Evolutionary conservation across 2,113 vertebrate species (phyloP).

Genomic region (Neomonachus schauinslandi): DNA sequence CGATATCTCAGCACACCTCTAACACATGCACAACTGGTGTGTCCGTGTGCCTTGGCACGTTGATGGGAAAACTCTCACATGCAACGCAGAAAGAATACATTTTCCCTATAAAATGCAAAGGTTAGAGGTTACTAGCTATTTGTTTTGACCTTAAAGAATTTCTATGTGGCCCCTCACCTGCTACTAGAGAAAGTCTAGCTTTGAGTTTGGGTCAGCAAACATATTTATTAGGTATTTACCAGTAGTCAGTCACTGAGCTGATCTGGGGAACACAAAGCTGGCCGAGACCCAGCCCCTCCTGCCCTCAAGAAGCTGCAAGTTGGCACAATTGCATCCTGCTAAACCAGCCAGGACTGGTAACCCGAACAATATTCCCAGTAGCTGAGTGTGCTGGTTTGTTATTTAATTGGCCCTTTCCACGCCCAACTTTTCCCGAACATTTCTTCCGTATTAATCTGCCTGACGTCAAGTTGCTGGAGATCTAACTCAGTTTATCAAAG

Average conservation of each 20-base stretch:
- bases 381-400: background rate
- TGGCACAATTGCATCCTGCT: background rate
- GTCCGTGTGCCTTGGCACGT: background rate
- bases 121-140: background rate
- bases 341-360: background rate
- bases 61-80: background rate
- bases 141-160: background rate
- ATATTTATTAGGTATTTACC: background rate
- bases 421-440: background rate
- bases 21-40: fast-evolving
- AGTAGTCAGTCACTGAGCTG: background rate
- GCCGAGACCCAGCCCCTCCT: background rate
- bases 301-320: background rate
- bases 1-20: background rate
- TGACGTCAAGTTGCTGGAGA: background rate
- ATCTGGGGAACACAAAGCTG: background rate
- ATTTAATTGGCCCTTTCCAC: background rate
- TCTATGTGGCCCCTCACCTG: background rate
- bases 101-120: background rate
- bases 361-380: background rate
- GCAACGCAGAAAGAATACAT: background rate
- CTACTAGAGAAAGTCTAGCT: background rate
- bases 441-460: background rate
- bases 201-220: background rate
- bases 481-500: background rate